Conservation (phyloP, 2,113 vertebrate genomes). For the Xenopus borealis region DNA sequence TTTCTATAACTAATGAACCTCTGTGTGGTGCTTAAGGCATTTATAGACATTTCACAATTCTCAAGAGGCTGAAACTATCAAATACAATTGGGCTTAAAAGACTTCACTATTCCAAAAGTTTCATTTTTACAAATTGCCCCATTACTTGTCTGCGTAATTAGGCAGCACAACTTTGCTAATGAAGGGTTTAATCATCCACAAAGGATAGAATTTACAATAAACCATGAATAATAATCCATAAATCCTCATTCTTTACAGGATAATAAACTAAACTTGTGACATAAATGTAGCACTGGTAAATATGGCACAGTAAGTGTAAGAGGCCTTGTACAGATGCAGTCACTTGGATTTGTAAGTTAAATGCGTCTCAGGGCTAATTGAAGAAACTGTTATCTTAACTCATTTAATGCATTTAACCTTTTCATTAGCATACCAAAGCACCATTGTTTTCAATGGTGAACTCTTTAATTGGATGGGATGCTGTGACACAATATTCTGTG, state of each 20-base stretch:
- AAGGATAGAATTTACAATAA: slow-evolving; percentile 53
- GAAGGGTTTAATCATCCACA: slow-evolving; percentile 60
- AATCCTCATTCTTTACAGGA: slow-evolving; percentile 15
- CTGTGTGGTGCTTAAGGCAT: slow-evolving; percentile 28
- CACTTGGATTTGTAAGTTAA: too few relatives aligned
- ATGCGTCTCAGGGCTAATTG: too few relatives aligned
- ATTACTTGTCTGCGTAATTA: slow-evolving; percentile 67
- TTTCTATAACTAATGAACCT: slow-evolving; percentile 24
- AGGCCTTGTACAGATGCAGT: background rate
- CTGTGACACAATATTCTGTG: too few relatives aligned
- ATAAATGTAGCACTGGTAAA: slow-evolving; percentile 32
- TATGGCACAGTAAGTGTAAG: slow-evolving; percentile 4
- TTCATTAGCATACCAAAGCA: too few relatives aligned
- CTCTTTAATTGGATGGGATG: too few relatives aligned
- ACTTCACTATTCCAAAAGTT: slow-evolving; percentile 60
- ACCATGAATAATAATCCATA: slow-evolving; percentile 45
- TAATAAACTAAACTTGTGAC: slow-evolving; percentile 35
- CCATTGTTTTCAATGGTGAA: too few relatives aligned
- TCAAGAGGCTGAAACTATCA: slow-evolving; percentile 62
- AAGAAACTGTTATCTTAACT: too few relatives aligned
- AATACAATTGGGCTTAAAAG: slow-evolving; percentile 63
- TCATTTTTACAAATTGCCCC: slow-evolving; percentile 63
- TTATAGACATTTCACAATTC: slow-evolving; percentile 22
- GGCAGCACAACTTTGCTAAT: slow-evolving; percentile 60
- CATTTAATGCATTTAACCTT: too few relatives aligned